A percentile compares a stretch with the other conserved stretches of the same genome.
phyloP scores from a whole-genome alignment of 2,113 vertebrate species.

The Typhlomys cinereus region DNA sequence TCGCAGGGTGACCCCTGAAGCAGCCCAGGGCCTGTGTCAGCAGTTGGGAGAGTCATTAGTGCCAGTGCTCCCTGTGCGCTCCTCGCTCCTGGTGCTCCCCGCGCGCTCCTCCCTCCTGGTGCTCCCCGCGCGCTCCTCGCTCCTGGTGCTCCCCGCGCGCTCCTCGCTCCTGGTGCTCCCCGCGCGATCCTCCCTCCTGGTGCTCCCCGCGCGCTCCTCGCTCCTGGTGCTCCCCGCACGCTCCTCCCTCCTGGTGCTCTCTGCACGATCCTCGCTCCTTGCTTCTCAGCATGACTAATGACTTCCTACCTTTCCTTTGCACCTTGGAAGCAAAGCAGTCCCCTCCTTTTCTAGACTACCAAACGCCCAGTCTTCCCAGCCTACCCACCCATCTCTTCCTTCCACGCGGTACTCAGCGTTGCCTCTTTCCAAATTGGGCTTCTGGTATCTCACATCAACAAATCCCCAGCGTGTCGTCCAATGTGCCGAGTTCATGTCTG shows the following conservation, averaged over 20 bases:
- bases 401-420: neutral
- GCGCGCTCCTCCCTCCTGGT: neutral
- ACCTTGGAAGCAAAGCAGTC: neutral
- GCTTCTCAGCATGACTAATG: too few species aligned
- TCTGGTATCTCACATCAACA: neutral
- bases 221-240: neutral
- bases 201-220: too few species aligned
- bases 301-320: neutral
- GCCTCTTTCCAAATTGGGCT: neutral
- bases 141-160: too few species aligned
- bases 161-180: neutral
- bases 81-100: too few species aligned
- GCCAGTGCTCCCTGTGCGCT: too few species aligned
- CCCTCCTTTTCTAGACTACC: neutral
- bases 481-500: accelerated
- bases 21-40: neutral
- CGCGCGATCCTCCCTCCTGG: accelerated
- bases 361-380: neutral
- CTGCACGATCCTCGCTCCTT: neutral
- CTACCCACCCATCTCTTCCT: too few species aligned
- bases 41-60: neutral
- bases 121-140: accelerated
- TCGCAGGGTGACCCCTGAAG: neutral
- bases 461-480: neutral
- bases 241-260: too few species aligned